Evolutionary conservation across 2,113 vertebrate species (phyloP).

Genomic region (Ophiodon elongatus): DNA sequence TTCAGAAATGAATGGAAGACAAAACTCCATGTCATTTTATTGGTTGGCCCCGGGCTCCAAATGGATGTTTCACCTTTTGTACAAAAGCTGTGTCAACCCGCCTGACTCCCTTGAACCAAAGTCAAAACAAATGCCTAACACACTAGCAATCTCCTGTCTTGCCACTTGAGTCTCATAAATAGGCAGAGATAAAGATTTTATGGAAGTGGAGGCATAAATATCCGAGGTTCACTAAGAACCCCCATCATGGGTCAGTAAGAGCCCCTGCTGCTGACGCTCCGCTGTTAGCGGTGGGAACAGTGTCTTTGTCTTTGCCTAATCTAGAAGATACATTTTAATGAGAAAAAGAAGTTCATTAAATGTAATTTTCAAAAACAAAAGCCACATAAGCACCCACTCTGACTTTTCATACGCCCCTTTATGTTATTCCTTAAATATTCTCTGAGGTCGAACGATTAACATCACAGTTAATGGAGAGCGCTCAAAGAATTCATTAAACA

Average conservation of each 20-base stretch:
- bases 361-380: constrained; percentile 65
- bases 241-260: constrained; percentile 37
- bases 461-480: constrained; percentile 69
- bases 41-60: constrained; percentile 42
- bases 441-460: constrained; percentile 57
- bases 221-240: constrained; percentile 25
- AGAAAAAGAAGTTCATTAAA: constrained; percentile 61
- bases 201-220: constrained; percentile 49
- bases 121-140: constrained; percentile 48
- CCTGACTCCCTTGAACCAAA: constrained; percentile 44
- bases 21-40: constrained; percentile 51
- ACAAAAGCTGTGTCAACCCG: constrained; percentile 57
- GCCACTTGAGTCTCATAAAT: constrained; percentile 45
- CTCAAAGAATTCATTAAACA: constrained; percentile 73
- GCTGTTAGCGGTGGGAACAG: constrained; percentile 19
- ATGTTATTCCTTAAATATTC: constrained; percentile 46
- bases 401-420: constrained; percentile 38
- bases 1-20: constrained; percentile 50
- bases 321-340: constrained; percentile 53
- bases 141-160: constrained; percentile 37
- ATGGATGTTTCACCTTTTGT: constrained; percentile 63
- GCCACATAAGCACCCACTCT: constrained; percentile 37
- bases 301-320: constrained; percentile 52
- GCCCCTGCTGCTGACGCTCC: constrained; percentile 55
- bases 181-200: constrained; percentile 55